Evolutionary conservation across 2,888 invertebrate genomes (phyloP).

Genomic region (Drosophila imparisetae): DNA sequence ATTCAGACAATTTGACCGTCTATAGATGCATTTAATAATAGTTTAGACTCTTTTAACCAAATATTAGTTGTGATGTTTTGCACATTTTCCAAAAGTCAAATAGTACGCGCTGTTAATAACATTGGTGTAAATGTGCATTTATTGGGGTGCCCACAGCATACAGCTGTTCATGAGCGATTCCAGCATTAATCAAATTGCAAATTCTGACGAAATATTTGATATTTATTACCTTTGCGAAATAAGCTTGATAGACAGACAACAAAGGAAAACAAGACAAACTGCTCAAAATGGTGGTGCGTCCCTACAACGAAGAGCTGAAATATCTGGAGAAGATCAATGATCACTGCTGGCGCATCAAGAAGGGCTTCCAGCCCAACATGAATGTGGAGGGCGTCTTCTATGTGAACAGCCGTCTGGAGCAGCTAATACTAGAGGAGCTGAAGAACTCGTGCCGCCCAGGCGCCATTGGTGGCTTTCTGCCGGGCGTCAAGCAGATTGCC

Average conservation of each 20-base stretch:
- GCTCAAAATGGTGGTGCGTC: slow-evolving; percentile 92
- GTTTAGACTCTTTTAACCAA: no score
- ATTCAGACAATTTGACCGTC: no score
- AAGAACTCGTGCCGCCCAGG: slow-evolving; percentile 95
- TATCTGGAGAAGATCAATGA: slow-evolving; percentile 95
- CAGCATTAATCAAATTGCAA: slow-evolving; percentile 37
- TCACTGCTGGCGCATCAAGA: slow-evolving; percentile 96
- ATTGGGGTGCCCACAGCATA: slow-evolving; percentile 12
- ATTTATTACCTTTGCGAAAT: not conserved
- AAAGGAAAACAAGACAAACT: not conserved
- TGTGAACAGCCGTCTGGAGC: slow-evolving; percentile 95
- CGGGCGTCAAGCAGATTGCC: slow-evolving; percentile 99
- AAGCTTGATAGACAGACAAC: not conserved
- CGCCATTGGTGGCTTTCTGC: slow-evolving; percentile 97
- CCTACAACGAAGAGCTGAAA: slow-evolving; percentile 96
- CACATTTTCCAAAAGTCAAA: not conserved
- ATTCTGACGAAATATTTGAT: slow-evolving; percentile 33
- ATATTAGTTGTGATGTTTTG: not conserved
- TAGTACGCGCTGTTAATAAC: slow-evolving; percentile 1
- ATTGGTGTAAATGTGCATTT: slow-evolving; percentile 1
- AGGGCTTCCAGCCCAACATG: slow-evolving; percentile 99
- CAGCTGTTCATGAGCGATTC: slow-evolving; percentile 10
- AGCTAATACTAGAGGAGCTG: slow-evolving; percentile 98
- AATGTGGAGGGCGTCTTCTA: slow-evolving; percentile 99
- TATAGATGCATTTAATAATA: no score